Evolutionary conservation across 2,113 vertebrate genomes (phyloP), one percentile per base, ranked within the genome.

Genomic region (Rostratula benghalensis): DNA sequence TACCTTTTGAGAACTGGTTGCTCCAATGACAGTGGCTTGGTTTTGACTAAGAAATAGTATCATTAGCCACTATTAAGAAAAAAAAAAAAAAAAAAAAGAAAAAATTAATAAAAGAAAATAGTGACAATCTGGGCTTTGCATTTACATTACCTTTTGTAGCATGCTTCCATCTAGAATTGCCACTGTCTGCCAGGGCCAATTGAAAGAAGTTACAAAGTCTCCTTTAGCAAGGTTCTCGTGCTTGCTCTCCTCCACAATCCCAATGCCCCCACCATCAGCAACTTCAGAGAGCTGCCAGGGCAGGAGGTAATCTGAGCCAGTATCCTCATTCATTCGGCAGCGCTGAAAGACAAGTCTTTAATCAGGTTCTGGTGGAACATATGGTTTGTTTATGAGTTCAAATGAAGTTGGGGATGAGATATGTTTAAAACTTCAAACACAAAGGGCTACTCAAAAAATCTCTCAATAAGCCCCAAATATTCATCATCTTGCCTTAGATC

Each of bases 301-400:
- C 31, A 54, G 68, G 91, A 99, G 60, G 84, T 99, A 99, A 30
- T 99, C 98, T 6, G 96, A 78, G 7, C 98, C 99, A 1, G 98
- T 98, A 77, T 99, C 98, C 85, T 99, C 99, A 53, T 99, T 99
- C 99, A 99, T 99, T 46, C 98, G 98, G 97, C 98, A 99, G 31
- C 99, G 98, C 99, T 99, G 96, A 28, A 98, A 93, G 75, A 94
- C 43, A 92, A 83, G 33, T 53, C 54, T 83, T 51, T 86, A 22
- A 33, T 50, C 30, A 89, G 37, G 76, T 43, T 77, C 46, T 54
- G 16, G 21, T 39, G 35, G 56, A 65, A 77, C 54, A 89, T 22
- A 18, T 13, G 20, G 25, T 13, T 82, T 37, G 28, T 13, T 73
- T 27, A 60, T 5, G 30, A 70, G 14, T 7, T 92, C 71, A 88